Base-by-base conservation (phyloP, 2,888 invertebrate species). In the Noctua comes region DNA sequence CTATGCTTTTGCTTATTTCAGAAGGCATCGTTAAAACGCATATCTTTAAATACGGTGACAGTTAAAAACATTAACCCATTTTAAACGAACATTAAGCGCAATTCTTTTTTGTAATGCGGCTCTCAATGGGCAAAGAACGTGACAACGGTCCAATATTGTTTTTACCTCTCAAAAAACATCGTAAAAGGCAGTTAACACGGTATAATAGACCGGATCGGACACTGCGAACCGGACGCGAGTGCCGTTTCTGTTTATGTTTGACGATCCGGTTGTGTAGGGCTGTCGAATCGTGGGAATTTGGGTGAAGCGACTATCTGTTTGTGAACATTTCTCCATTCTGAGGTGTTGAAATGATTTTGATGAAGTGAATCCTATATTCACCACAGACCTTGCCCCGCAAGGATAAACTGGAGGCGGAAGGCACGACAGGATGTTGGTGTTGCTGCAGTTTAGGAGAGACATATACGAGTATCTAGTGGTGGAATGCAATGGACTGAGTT, bases 211-310 rank as follows among this genome's bases (percentile, higher is more conserved):
- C 86, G 83, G 89, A 88, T 85, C 82, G 86, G 88, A 86, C 88
- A 81, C 84, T 79, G 84, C 79, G 64, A 83, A 82, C 88, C 90
- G 90, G 91, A 90, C 81, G 70, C 73, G 80, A 48, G 79, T 83
- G 84, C 88, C 88, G 90, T 90, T 88, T 86, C 88, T 90, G 92
- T 91, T 92, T 91, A 91, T 90, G 90, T 90, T 88, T 82, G 85
- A 84, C 82, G 87, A 86, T 84, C 84, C 79, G 84, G 87, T 72
- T 24, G 36, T 46, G 18, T 74, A 85, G 87, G 84, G 84, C 16
- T 84, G 76, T 31, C 51, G 24, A 36, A 64, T 65, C 24, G 59
- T 77, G 68, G 16, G 16, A 59, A 68, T 57, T 21, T 13, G 21
- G 51, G n/a, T 64, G 11, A 16, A n/a, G 18, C 27, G 16, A 73